A percentile compares a stretch with the other conserved stretches of the same genome.
phyloP scores from a whole-genome alignment of 2,797 vertebrate species.

The Phataginus tricuspis region DNA sequence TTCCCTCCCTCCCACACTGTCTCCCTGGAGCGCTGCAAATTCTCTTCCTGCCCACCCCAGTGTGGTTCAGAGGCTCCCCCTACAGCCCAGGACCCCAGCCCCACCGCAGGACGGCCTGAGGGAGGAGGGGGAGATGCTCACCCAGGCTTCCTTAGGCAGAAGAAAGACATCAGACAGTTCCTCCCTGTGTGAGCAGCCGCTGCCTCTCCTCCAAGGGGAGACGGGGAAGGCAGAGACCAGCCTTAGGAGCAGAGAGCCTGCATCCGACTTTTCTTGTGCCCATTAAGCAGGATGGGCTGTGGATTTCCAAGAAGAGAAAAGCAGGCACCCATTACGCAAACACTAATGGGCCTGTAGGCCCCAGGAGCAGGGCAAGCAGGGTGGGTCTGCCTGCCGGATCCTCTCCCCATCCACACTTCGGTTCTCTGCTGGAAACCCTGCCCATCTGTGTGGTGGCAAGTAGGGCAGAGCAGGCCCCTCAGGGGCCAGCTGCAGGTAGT shows the following conservation, averaged over 20 bases:
- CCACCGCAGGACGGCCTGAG: neutral
- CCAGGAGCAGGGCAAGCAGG: neutral
- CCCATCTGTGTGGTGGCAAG: conserved; percentile 17
- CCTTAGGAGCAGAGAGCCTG: neutral
- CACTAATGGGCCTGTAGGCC: neutral
- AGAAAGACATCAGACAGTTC: neutral
- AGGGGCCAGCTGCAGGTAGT: neutral
- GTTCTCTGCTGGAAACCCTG: neutral
- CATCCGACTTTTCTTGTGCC: neutral
- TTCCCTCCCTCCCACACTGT: neutral
- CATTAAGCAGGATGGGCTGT: neutral
- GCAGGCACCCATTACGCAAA: neutral
- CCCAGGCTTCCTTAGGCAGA: neutral
- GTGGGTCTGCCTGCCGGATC: neutral
- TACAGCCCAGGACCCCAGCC: neutral
- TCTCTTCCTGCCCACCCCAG: neutral
- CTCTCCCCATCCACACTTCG: neutral
- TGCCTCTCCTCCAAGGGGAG: neutral
- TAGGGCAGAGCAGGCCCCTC: conserved; percentile 59
- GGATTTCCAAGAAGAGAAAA: neutral
- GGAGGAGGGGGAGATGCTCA: neutral
- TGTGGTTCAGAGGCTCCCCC: neutral
- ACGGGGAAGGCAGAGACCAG: neutral
- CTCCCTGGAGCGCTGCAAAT: neutral
- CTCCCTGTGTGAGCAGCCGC: neutral